These are phyloP conservation scores for Petaurus breviceps DNA, from an alignment of 2,113 vertebrate species.

Conservation along the genomic window DNA sequence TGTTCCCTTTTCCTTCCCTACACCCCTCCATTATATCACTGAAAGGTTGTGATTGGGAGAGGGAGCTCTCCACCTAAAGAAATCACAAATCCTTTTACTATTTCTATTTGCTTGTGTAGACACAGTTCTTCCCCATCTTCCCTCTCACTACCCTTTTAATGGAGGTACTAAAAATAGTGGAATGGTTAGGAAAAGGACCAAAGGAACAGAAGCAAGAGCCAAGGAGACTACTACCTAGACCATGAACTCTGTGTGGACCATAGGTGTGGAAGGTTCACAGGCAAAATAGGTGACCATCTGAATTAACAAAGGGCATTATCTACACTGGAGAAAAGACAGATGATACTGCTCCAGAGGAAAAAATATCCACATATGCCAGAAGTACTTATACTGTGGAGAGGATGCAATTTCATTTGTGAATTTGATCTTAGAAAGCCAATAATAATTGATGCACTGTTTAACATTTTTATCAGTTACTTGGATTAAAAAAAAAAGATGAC, in stretches of 20 bases:
- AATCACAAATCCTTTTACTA: neutral
- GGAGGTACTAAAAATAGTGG: neutral
- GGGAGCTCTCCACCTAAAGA: neutral
- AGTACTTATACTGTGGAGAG: neutral
- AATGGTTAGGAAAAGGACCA: neutral
- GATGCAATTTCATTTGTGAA: neutral
- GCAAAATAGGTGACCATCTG: neutral
- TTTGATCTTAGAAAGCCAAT: conserved; percentile 37
- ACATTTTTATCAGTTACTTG: no score
- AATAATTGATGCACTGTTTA: neutral
- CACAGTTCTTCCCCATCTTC: neutral
- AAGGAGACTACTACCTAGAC: neutral
- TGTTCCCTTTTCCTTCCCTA: neutral
- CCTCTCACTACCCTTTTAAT: neutral
- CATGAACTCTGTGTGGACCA: neutral
- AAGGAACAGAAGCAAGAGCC: neutral
- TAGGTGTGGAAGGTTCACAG: neutral
- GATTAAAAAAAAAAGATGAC: no score
- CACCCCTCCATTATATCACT: neutral
- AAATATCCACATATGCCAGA: neutral
- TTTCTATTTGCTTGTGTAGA: neutral
- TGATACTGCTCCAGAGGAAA: no score
- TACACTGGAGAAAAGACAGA: no score
- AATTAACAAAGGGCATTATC: neutral
- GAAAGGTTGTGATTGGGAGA: neutral